These are phyloP conservation scores for Notothenia rossii DNA, from an alignment of 2,113 vertebrate genomes.

Conservation along the genomic window DNA sequence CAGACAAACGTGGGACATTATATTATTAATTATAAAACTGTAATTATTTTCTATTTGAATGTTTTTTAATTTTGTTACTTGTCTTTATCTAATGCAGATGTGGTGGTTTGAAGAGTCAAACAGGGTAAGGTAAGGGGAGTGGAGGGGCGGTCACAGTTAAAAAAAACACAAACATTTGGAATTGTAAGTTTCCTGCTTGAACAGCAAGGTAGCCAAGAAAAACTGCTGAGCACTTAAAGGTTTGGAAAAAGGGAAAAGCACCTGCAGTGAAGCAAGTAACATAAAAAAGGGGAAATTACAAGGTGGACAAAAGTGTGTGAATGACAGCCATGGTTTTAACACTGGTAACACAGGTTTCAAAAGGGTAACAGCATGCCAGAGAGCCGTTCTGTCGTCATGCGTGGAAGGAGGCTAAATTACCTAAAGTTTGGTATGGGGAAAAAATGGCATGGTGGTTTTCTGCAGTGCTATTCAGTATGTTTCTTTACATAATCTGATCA, in stretches of 20 bases:
- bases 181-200: constrained; percentile 10
- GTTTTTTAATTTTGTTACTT: background rate
- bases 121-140: background rate
- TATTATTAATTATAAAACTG: background rate
- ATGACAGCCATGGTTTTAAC: background rate
- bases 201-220: constrained; percentile 10
- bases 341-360: too few species aligned
- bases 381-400: background rate
- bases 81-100: background rate
- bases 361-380: too few species aligned
- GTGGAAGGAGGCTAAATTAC: too few species aligned
- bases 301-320: constrained; percentile 4
- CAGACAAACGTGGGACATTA: too few species aligned
- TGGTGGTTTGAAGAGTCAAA: background rate
- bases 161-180: constrained; percentile 1
- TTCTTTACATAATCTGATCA: background rate
- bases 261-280: constrained; percentile 1
- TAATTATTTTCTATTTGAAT: background rate
- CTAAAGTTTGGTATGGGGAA: too few species aligned
- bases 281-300: background rate
- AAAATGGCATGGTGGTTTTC: too few species aligned
- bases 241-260: background rate
- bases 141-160: background rate
- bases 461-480: too few species aligned
- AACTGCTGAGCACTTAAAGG: constrained; percentile 11